Evolutionary conservation across 2,797 vertebrate genomes (phyloP).

Genomic region (Dryobates pubescens): DNA sequence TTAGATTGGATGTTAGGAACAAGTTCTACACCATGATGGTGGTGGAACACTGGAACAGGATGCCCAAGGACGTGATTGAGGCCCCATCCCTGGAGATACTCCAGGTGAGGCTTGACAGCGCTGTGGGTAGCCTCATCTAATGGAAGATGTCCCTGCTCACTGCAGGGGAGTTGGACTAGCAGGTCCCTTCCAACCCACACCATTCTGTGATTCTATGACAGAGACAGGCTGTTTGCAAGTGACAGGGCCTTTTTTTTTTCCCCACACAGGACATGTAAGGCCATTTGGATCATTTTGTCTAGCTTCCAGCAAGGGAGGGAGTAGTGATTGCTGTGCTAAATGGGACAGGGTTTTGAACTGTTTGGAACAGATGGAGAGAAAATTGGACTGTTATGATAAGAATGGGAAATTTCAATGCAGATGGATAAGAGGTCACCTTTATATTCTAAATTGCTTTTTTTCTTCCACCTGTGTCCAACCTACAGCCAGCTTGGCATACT

Average conservation of each 20-base stretch:
- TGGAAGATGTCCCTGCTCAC: no score
- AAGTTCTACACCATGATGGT: no score
- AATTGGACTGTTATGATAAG: neutral
- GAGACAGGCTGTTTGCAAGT: neutral
- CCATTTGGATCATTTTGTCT: neutral
- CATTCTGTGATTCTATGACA: neutral
- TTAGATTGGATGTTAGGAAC: no score
- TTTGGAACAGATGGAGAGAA: slow-evolving; percentile 14
- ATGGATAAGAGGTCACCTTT: neutral
- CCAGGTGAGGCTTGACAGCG: no score
- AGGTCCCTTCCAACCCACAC: no score
- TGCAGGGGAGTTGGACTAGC: no score
- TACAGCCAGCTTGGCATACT: neutral
- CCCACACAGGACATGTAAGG: neutral
- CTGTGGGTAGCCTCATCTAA: no score
- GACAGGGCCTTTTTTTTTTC: neutral
- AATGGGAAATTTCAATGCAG: slow-evolving; percentile 8
- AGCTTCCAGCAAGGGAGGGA: neutral
- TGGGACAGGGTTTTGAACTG: slow-evolving; percentile 2
- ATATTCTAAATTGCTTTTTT: neutral
- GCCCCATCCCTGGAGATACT: no score
- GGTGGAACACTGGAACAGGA: no score
- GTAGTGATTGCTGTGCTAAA: neutral
- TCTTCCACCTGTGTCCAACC: neutral
- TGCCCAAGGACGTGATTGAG: no score